Base-by-base conservation (phyloP, 2,113 vertebrate genomes). In the Cavia porcellus region DNA sequence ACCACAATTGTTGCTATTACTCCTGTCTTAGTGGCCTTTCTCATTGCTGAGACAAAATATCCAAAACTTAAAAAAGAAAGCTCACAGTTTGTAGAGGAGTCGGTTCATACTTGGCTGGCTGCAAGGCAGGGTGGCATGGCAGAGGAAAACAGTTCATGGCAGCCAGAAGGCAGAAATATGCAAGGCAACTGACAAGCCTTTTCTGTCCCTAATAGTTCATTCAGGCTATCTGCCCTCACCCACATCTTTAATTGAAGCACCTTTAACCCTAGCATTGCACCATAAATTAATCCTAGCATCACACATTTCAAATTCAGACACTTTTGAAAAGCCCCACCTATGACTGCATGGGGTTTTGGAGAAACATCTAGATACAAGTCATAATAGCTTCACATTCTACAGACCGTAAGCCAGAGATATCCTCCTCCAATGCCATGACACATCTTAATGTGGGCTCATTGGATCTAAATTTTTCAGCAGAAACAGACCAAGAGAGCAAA, bases 401-500 rank as follows among this genome's bases (percentile, higher is more conserved):
- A 94, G 62, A 20, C 7, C 62, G 45, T 30, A 77, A 61, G 30
- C 25, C n/a, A 89, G 2, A 94, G 20, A 50, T 72, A 81, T 19
- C 3, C 10, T 82, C 82, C 10, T 13, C 25, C 83, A 28, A 25
- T 86, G 52, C 22, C 32, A 28, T 62, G 7, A 7, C 13, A 88
- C 2, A 92, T 62, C 7, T 90, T 94, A 38, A 77, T 52, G 35
- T 6, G 82, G 30, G 4, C 6, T 84, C 75, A 59, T 91, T 93
- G 32, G 45, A 93, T 86, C 32, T 91, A 62, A 20, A 22, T 79
- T 88, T 74, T 89, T 95, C 25, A 75, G 15, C 55, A 90, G 55
- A 88, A 90, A 57, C 14, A 80, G 75, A 62, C 42, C 35, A 57
- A 93, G 0, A 84, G 22, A 66, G 42, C n/a, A 96, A 94, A 93